Conservation (phyloP, 2,797 vertebrate genomes). For the Fistularia tabacaria region DNA sequence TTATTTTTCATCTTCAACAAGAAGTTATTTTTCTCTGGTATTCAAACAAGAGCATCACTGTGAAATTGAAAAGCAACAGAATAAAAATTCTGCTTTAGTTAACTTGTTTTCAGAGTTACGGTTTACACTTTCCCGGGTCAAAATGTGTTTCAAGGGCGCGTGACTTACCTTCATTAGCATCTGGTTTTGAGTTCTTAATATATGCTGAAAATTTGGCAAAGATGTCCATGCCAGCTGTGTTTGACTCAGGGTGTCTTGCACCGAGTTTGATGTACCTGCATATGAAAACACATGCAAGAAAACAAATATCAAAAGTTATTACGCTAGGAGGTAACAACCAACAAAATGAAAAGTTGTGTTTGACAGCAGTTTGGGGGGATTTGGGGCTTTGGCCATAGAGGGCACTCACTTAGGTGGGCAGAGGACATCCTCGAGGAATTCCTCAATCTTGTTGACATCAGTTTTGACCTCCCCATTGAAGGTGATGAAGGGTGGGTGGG, state of each 20-base stretch:
- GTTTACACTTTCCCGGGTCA: background rate
- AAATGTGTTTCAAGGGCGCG: background rate
- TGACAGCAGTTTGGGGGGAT: background rate
- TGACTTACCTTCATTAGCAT: slow-evolving; percentile 90
- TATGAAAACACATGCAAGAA: slow-evolving; percentile 4
- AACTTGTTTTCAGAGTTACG: no score
- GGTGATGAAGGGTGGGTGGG: slow-evolving; percentile 96
- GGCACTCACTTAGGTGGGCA: slow-evolving; percentile 92
- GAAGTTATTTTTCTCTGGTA: no score
- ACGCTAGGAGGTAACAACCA: background rate
- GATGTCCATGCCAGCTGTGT: slow-evolving; percentile 97
- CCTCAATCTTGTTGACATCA: slow-evolving; percentile 98
- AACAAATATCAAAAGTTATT: background rate
- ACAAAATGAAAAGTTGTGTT: no score
- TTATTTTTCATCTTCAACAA: no score
- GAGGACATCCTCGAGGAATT: slow-evolving; percentile 96
- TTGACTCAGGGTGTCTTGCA: slow-evolving; percentile 94
- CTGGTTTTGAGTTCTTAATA: slow-evolving; percentile 97
- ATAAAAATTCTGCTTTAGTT: no score
- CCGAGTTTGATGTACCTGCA: slow-evolving; percentile 90
- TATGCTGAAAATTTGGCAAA: slow-evolving; percentile 98
- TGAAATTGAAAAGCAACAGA: no score
- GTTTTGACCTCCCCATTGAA: slow-evolving; percentile 97
- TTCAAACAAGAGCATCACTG: no score
- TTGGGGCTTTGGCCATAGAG: background rate